A percentile compares a stretch with the other conserved stretches of the same genome.
These are phyloP conservation scores for Deilephila porcellus DNA, from an alignment of 2,888 invertebrate genomes.

Conservation along the genomic window DNA sequence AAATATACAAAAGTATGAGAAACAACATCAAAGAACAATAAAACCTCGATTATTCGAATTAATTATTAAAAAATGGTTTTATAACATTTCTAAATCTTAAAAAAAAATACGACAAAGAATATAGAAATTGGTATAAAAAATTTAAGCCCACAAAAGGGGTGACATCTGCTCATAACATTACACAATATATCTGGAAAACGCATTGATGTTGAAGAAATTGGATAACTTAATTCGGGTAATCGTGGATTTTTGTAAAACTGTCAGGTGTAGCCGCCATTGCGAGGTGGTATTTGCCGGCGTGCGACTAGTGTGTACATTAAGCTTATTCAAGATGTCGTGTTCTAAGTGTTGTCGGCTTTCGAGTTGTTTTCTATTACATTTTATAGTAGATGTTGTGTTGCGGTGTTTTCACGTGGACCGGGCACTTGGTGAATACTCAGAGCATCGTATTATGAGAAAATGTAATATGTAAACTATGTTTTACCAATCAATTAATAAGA, in stretches of 20 bases:
- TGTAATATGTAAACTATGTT: too few species aligned
- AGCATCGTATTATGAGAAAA: not conserved
- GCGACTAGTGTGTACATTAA: conserved; percentile 15
- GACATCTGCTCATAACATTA: too few species aligned
- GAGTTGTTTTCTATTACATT: conserved; percentile 45
- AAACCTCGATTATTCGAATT: not conserved
- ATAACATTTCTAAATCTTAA: not conserved
- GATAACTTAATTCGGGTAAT: not conserved
- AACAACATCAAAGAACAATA: not conserved
- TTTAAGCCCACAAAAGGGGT: too few species aligned
- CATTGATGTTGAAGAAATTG: too few species aligned
- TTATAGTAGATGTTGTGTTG: conserved; percentile 25
- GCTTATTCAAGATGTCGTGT: conserved; percentile 37
- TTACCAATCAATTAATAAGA: too few species aligned
- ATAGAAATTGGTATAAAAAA: too few species aligned
- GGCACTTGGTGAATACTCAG: not conserved
- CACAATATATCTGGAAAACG: too few species aligned
- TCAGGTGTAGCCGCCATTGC: not conserved
- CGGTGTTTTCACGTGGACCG: not conserved
- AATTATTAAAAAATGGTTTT: not conserved
- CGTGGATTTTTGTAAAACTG: not conserved
- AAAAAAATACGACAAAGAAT: too few species aligned
- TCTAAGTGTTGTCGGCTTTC: conserved; percentile 40
- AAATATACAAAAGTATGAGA: not conserved
- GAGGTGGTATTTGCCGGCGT: not conserved